These are phyloP conservation scores for Asarcornis scutulata DNA, from an alignment of 2,113 vertebrate genomes.

Conservation along the genomic window DNA sequence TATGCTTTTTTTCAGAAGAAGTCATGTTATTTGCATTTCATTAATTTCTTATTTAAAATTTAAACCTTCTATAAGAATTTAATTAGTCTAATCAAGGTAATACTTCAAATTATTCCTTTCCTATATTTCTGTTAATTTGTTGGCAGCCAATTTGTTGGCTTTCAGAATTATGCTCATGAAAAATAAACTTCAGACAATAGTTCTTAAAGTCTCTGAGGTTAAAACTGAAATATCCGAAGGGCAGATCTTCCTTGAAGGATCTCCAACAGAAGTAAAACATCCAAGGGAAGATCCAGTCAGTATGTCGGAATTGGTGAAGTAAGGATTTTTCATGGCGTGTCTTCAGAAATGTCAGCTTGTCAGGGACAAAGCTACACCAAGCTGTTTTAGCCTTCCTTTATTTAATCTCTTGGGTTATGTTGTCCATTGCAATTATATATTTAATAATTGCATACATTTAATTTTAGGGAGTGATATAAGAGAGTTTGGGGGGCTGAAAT, in stretches of 20 bases:
- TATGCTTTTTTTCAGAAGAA: not conserved
- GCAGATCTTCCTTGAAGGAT: not conserved
- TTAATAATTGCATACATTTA: not conserved
- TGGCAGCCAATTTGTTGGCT: not conserved
- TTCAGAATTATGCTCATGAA: not conserved
- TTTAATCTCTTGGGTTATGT: not conserved
- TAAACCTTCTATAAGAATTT: not conserved
- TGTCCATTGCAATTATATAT: not conserved
- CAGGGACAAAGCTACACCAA: not conserved
- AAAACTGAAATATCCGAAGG: not conserved
- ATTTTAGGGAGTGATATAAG: not conserved
- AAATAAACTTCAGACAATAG: not conserved
- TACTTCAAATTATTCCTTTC: not conserved
- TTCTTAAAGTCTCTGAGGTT: not conserved
- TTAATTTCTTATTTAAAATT: slow-evolving; percentile 8
- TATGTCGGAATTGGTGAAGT: not conserved
- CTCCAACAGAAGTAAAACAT: not conserved
- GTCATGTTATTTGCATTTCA: not conserved
- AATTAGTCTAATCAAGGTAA: not conserved
- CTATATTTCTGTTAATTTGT: not conserved
- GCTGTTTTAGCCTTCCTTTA: not conserved
- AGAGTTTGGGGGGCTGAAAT: not conserved
- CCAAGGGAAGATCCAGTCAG: not conserved
- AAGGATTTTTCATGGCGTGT: not conserved
- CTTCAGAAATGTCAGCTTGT: not conserved